Percentiles rank a stretch among this genome's conserved stretches.
These are phyloP conservation scores for Drosophila yooni DNA, from an alignment of 2,888 invertebrate species.

Conservation along the genomic window DNA sequence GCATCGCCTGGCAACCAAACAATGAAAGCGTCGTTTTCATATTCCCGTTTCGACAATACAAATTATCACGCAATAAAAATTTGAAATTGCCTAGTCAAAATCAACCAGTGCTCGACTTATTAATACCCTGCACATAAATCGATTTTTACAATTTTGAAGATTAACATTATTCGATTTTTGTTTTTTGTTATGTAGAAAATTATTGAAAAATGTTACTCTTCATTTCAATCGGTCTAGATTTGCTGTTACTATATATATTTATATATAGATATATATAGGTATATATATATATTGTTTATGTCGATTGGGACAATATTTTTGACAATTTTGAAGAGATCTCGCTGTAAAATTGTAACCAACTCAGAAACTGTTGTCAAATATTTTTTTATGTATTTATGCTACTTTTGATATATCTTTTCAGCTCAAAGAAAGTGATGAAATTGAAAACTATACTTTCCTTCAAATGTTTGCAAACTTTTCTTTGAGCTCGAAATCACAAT, in stretches of 20 bases:
- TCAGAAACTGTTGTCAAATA: conserved; percentile 5
- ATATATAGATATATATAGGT: neutral
- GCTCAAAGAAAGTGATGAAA: neutral
- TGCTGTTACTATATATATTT: neutral
- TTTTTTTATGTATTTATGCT: neutral
- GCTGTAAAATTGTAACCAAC: neutral
- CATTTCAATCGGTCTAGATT: neutral
- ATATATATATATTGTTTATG: too few species aligned
- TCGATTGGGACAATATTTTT: too few species aligned
- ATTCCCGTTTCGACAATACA: conserved; percentile 15
- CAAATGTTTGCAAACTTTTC: neutral
- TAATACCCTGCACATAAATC: neutral
- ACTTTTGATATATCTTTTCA: neutral
- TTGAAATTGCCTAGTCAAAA: neutral
- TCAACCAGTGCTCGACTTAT: neutral
- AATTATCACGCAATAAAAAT: conserved; percentile 44
- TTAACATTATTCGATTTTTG: neutral
- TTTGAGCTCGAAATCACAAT: neutral
- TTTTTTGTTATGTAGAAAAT: neutral
- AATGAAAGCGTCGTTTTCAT: neutral
- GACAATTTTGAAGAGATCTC: neutral
- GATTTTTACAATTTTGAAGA: neutral
- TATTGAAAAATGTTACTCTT: neutral
- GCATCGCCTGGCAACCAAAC: conserved; percentile 14
- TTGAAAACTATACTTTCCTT: neutral